Percentiles rank a stretch among this genome's conserved stretches.
Conservation (phyloP, 2,797 vertebrate species). For the Antrozous pallidus region DNA sequence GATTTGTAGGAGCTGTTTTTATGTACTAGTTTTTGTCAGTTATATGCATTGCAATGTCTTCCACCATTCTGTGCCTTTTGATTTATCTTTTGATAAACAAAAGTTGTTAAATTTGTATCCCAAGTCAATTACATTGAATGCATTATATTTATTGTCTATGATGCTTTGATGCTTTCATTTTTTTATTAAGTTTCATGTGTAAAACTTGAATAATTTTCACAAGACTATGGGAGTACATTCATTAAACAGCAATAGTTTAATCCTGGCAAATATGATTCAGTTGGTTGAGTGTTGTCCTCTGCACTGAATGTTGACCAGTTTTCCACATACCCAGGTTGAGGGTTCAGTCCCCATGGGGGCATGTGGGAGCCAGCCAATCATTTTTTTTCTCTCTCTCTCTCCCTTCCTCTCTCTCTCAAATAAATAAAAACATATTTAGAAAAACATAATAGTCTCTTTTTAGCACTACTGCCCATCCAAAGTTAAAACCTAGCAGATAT, state of each 20-base stretch:
- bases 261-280: no score
- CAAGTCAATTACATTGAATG: not conserved
- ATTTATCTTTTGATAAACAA: not conserved
- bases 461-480: not conserved
- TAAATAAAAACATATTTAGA: no score
- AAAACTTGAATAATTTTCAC: not conserved
- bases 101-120: conserved; percentile 14
- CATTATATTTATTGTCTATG: not conserved
- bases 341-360: no score
- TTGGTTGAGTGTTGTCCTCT: no score
- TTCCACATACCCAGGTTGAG: no score
- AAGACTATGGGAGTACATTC: not conserved
- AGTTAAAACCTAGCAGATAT: not conserved
- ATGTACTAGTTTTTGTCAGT: not conserved
- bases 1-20: not conserved
- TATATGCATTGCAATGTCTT: not conserved
- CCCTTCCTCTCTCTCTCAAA: no score
- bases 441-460: not conserved
- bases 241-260: not conserved
- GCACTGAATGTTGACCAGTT: no score
- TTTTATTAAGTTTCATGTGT: not conserved
- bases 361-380: no score
- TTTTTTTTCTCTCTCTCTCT: no score
- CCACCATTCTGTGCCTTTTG: not conserved
- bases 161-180: not conserved